Conservation (phyloP, 2,113 vertebrate species). For the Puma concolor region DNA sequence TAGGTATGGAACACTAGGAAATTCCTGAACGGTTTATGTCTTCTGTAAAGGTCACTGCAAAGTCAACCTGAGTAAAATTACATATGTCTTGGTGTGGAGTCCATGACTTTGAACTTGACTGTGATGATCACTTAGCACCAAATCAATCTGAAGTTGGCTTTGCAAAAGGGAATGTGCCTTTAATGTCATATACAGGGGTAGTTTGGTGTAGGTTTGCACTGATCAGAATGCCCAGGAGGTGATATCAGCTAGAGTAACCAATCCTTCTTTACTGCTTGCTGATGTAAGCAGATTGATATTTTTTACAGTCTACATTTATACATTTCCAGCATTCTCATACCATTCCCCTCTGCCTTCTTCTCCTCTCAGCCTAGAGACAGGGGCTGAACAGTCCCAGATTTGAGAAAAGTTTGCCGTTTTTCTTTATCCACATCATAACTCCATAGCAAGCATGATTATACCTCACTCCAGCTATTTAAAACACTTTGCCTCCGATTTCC, state of each 20-base stretch:
- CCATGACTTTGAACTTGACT: background rate
- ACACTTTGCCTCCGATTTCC: constrained; percentile 66
- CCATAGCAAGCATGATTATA: constrained; percentile 28
- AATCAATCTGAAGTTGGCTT: background rate
- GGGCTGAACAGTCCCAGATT: background rate
- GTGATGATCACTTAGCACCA: background rate
- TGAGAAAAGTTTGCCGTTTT: background rate
- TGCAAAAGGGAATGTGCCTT: background rate
- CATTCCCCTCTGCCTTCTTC: background rate
- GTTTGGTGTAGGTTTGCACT: background rate
- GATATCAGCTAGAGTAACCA: background rate
- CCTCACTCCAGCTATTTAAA: constrained; percentile 61
- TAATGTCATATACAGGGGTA: background rate
- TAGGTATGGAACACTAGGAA: background rate
- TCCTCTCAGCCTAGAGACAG: background rate
- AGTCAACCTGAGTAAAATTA: constrained; percentile 15
- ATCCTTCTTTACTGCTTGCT: background rate
- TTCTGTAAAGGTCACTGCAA: background rate
- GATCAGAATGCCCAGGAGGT: background rate
- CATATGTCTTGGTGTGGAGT: background rate
- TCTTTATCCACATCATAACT: background rate
- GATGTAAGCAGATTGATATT: background rate
- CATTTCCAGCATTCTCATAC: background rate
- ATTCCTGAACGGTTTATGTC: background rate
- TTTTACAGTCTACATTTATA: background rate